A percentile compares a stretch with the other conserved stretches of the same genome.
Conservation (phyloP, 1,140 invertebrate genomes). For the Metopolophium dirhodum region DNA sequence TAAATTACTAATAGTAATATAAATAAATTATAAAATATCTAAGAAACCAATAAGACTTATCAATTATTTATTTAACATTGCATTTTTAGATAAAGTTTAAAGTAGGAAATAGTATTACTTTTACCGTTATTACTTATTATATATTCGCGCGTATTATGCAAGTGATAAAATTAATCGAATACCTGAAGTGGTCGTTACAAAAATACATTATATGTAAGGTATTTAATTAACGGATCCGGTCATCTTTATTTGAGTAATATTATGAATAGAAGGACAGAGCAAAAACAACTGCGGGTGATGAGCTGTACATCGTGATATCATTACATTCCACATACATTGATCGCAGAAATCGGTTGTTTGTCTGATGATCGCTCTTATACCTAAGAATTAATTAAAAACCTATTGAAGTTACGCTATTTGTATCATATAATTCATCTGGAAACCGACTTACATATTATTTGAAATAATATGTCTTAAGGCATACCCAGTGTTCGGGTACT, state of each 20-base stretch:
- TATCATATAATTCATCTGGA: constrained; percentile 14
- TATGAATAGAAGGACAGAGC: neutral
- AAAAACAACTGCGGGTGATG: constrained; percentile 31
- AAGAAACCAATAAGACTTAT: neutral
- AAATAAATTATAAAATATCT: neutral
- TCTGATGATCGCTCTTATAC: neutral
- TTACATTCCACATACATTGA: constrained; percentile 19
- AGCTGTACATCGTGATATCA: neutral
- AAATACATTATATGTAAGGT: neutral
- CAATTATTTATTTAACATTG: neutral
- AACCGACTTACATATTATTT: neutral
- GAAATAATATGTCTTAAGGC: constrained; percentile 30
- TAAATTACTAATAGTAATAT: neutral
- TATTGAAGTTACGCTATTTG: constrained; percentile 17
- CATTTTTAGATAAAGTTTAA: neutral
- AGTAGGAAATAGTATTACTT: neutral
- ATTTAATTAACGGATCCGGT: constrained; percentile 35
- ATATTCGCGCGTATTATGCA: neutral
- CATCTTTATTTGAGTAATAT: constrained; percentile 17
- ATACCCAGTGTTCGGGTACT: neutral
- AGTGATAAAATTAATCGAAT: constrained; percentile 4
- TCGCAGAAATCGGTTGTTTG: constrained; percentile 5
- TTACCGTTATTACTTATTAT: neutral
- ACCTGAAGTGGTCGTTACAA: neutral
- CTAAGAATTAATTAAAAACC: constrained; percentile 36